Base-by-base conservation (phyloP, 1,140 invertebrate genomes). In the Oncopeltus fasciatus region DNA sequence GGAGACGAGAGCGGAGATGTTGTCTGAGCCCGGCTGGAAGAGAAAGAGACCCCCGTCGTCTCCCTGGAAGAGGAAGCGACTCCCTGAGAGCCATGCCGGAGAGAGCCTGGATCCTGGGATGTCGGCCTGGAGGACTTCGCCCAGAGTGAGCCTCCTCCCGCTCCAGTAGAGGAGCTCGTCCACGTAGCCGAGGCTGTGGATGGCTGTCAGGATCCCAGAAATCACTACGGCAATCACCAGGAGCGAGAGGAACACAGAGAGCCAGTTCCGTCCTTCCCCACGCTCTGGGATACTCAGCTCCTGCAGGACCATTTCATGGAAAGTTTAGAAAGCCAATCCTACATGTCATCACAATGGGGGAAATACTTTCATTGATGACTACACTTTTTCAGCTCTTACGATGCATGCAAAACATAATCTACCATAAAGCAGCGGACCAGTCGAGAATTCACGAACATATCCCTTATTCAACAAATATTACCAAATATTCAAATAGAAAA, bases 121-220 rank as follows among this genome's bases (percentile, higher is more conserved):
- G 69, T 88, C 84, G 67, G 84, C 85, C 70, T 84, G 60, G 5
- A 69, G 65, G 33, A 63, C 61, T 76, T 90, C 85, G 73, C 88
- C 85, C 64, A 90, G 76, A 59, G 84, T 82, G 81, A 90, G 86
- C 59, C 87, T 81, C 64, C 82, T 80, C 62, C 87, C 87, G 66
- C 84, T 87, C 86, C 86, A 89, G 73, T 89, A 90, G 51, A 90
- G 75, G 65, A 90, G 78, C 73, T 89, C 87, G 76, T 90, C 87
- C 68, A 89, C 87, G 80, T 89, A 89, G 80, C 87, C 87, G 69
- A 89, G 80, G 71, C 88, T 80, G 77, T 88, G 87, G 73, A 90
- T 89, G 65, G 87, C 87, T 65, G 85, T 87, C 66, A 88, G 84
- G 68, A 89, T 88, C 44, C 87, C 87, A 59, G 86, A 83, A 74